A percentile compares a stretch with the other conserved stretches of the same genome.
phyloP scores from a whole-genome alignment of 2,113 vertebrate species.

The Scytalopus superciliaris region DNA sequence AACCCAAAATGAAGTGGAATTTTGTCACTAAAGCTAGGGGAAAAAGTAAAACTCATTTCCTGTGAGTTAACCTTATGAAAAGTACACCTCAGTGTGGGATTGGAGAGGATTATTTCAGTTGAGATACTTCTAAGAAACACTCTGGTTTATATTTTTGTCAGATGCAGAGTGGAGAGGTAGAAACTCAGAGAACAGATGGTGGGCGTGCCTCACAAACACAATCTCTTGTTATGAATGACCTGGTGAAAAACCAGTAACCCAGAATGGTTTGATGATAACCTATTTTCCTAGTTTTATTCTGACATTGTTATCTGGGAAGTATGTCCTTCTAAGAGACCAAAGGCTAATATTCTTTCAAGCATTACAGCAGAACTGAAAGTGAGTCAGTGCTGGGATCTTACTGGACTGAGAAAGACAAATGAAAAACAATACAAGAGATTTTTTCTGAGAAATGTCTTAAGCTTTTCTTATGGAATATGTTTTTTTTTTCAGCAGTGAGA shows the following conservation, averaged over 20 bases:
- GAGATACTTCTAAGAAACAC: not conserved
- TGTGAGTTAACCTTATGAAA: not conserved
- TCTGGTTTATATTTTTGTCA: not conserved
- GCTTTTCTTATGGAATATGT: not conserved
- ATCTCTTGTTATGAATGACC: not conserved
- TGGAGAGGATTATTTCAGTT: not conserved
- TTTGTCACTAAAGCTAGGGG: not conserved
- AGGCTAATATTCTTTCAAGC: slow-evolving; percentile 11
- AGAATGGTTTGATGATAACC: not conserved
- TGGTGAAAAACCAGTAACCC: not conserved
- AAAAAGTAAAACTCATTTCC: not conserved
- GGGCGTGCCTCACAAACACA: not conserved
- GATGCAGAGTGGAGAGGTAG: not conserved
- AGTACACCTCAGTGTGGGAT: not conserved
- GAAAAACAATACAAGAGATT: not conserved
- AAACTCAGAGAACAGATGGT: not conserved
- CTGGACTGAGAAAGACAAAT: not conserved
- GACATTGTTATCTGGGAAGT: not conserved
- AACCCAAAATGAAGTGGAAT: not conserved
- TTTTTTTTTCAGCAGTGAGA: not conserved
- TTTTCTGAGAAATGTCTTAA: not conserved
- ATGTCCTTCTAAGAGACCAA: not conserved
- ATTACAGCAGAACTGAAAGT: slow-evolving; percentile 43
- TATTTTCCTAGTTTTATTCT: slow-evolving; percentile 1
- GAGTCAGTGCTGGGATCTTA: slow-evolving; percentile 36